Evolutionary conservation across 2,888 invertebrate genomes (phyloP), one percentile per base, ranked within the genome.

Genomic region (Notodonta ziczac): DNA sequence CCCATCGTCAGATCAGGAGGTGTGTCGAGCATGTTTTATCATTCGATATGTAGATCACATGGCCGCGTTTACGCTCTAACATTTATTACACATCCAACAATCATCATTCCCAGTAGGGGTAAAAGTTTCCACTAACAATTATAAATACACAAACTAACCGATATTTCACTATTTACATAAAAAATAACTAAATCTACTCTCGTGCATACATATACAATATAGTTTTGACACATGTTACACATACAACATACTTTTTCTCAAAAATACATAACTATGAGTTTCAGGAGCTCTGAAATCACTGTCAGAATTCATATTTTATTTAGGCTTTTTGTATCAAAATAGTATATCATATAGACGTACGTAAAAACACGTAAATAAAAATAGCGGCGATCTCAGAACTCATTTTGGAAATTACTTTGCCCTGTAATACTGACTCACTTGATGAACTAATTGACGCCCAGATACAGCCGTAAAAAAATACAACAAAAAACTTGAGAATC

Each of bases 351-450:
- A 10, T 42, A 42, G 42, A 10, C 42, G 13, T 6, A 12, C 6
- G 50, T 50, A 50, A 16, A 48, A 50, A 50, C 16, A 16, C 7
- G 50, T 50, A 16, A 50, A 50, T 50, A 16, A 9, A n/a, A 46
- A n/a, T 46, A 46, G 46, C 46, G 13, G n/a, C 46, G 46, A 46
- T 46, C n/a, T 46, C 46, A 46, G 46, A 46, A 46, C 46, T n/a
- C 46, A 4, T n/a, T 46, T n/a, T 46, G 46, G n/a, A 46, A 46
- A 46, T 12, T n/a, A 74, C 76, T 84, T 81, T 78, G 86, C 90
- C 90, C 90, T 91, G 90, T 93, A 93, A 93, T 93, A 93, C 93
- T 93, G 93, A 89, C 88, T 88, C 85, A 86, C 85, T 80, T 81
- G 75, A 81, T 83, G 81, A 81, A 79, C 76, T 85, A 91, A 92